Evolutionary conservation across 2,113 vertebrate genomes (phyloP).

Genomic region (Neomonachus schauinslandi): DNA sequence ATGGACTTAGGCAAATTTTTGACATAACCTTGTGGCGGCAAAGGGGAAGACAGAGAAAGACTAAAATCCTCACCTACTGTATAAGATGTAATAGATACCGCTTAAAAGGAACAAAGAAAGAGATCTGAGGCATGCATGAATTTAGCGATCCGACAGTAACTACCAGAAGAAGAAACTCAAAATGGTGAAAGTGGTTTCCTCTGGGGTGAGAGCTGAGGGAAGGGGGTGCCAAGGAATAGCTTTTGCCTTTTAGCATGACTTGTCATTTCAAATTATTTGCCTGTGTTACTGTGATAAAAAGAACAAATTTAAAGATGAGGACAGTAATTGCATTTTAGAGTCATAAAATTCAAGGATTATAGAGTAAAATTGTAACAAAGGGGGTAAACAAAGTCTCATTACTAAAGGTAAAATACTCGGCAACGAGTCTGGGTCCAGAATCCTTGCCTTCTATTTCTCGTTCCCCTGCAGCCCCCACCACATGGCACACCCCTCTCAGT

Average conservation of each 20-base stretch:
- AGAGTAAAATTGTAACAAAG: not conserved
- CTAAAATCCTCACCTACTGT: not conserved
- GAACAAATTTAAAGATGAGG: not conserved
- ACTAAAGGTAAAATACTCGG: not conserved
- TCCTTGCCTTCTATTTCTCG: not conserved
- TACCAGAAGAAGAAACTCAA: not conserved
- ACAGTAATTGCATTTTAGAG: not conserved
- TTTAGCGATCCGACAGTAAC: not conserved
- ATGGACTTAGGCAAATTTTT: not conserved
- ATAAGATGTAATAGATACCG: not conserved
- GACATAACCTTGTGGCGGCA: not conserved
- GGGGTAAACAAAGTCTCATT: not conserved
- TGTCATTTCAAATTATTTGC: slow-evolving; percentile 8
- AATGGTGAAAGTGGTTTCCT: not conserved
- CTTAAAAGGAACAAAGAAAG: not conserved
- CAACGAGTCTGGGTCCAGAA: not conserved
- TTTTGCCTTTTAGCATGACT: not conserved
- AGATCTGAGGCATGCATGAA: not conserved
- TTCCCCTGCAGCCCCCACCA: not conserved
- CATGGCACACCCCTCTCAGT: rapidly evolving
- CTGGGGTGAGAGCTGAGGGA: not conserved
- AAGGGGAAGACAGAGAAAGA: not conserved
- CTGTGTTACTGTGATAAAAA: not conserved
- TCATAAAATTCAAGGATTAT: not conserved
- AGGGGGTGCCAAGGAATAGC: not conserved